Percentiles rank a stretch among this genome's conserved stretches.
Conservation (phyloP, 2,888 invertebrate species). For the Leucania comma region DNA sequence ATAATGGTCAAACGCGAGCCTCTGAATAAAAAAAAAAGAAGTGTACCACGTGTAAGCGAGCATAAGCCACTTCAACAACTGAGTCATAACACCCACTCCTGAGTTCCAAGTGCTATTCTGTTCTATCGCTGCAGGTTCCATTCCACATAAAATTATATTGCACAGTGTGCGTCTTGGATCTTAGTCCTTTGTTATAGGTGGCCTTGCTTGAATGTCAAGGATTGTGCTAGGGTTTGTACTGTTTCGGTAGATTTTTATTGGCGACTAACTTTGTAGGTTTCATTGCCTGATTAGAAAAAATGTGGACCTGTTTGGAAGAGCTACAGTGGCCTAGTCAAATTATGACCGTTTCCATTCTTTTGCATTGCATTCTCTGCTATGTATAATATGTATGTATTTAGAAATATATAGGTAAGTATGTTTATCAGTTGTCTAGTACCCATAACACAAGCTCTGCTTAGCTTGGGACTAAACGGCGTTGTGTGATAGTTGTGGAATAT, state of each 20-base stretch:
- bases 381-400: no score
- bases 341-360: no score
- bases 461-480: no score
- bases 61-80: not conserved
- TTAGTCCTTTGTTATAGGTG: conserved; percentile 73
- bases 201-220: conserved; percentile 88
- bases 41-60: not conserved
- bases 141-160: conserved; percentile 69
- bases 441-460: no score
- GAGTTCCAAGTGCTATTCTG: conserved; percentile 47
- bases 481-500: no score
- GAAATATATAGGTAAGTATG: no score
- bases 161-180: conserved; percentile 68
- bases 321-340: no score
- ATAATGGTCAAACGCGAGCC: no score
- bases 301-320: no score
- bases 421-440: no score
- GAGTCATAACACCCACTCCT: conserved; percentile 30
- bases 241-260: conserved; percentile 32
- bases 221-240: conserved; percentile 64
- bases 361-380: no score
- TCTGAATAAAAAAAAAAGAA: not conserved
- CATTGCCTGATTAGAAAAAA: no score
- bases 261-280: not conserved
- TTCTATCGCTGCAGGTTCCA: conserved; percentile 56